Conservation (phyloP, 1,140 invertebrate genomes). For the Drosophila cardini region DNA sequence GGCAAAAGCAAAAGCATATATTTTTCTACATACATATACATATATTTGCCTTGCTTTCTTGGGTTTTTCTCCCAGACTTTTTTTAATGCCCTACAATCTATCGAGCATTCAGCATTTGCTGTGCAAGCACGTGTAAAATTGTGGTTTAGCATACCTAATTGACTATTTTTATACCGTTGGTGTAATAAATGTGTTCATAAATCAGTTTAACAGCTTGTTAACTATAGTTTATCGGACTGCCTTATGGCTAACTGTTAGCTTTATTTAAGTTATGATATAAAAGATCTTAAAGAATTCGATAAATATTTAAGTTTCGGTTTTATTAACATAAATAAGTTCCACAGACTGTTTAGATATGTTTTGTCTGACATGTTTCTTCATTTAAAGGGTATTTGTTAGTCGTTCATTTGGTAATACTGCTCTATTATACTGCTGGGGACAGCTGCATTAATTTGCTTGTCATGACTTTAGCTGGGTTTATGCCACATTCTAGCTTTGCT, state of each 20-base stretch:
- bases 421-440: constrained; percentile 26
- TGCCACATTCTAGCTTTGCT: constrained; percentile 26
- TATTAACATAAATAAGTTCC: too few species aligned
- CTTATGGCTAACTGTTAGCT: too few species aligned
- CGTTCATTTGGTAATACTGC: background rate
- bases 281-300: too few species aligned
- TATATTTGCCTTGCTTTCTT: background rate
- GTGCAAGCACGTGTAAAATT: constrained; percentile 21
- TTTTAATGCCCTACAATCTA: constrained; percentile 15
- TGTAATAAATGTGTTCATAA: background rate
- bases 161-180: background rate
- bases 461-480: constrained; percentile 52
- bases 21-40: background rate
- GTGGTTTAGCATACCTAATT: constrained; percentile 3
- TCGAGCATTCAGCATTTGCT: background rate
- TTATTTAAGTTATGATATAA: too few species aligned
- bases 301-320: too few species aligned
- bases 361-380: too few species aligned
- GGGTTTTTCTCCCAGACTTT: background rate
- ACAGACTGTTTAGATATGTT: too few species aligned
- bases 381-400: constrained; percentile 10
- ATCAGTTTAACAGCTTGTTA: background rate
- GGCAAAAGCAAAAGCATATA: constrained; percentile 50
- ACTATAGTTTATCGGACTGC: background rate
- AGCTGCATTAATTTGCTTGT: constrained; percentile 57